A percentile compares a stretch with the other conserved stretches of the same genome.
phyloP scores from a whole-genome alignment of 2,888 invertebrate genomes.

The Orchesella flavescens region DNA sequence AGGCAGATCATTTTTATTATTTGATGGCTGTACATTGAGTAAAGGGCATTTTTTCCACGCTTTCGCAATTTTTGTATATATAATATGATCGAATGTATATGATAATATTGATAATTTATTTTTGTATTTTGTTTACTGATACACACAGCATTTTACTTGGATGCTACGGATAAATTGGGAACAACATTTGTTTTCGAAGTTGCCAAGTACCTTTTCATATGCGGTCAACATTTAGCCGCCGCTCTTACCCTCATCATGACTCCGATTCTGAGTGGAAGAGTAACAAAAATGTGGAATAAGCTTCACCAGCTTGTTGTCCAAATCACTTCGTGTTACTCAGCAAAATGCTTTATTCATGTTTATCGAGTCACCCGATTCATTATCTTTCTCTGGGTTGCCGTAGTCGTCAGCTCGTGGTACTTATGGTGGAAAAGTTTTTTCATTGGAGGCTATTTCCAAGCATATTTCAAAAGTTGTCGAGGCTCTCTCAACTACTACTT shows the following conservation, averaged over 20 bases:
- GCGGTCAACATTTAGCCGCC: constrained; percentile 49
- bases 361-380: constrained; percentile 33
- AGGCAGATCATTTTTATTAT: neutral
- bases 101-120: neutral
- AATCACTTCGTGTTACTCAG: constrained; percentile 14
- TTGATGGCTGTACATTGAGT: neutral
- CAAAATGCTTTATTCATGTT: constrained; percentile 24
- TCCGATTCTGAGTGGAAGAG: constrained; percentile 37
- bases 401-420: constrained; percentile 46
- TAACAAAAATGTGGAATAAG: constrained; percentile 42
- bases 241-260: constrained; percentile 19
- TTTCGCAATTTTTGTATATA: neutral
- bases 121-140: neutral
- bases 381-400: constrained; percentile 33
- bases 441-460: constrained; percentile 29
- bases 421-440: constrained; percentile 55
- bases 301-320: constrained; percentile 36
- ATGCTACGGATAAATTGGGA: constrained; percentile 13
- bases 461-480: constrained; percentile 16
- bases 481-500: constrained; percentile 13
- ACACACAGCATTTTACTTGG: constrained; percentile 29
- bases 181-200: constrained; percentile 11
- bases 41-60: neutral
- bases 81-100: too few species aligned
- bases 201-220: constrained; percentile 58